These are phyloP conservation scores for Takifugu rubripes DNA, from an alignment of 2,797 vertebrate species.

Conservation along the genomic window DNA sequence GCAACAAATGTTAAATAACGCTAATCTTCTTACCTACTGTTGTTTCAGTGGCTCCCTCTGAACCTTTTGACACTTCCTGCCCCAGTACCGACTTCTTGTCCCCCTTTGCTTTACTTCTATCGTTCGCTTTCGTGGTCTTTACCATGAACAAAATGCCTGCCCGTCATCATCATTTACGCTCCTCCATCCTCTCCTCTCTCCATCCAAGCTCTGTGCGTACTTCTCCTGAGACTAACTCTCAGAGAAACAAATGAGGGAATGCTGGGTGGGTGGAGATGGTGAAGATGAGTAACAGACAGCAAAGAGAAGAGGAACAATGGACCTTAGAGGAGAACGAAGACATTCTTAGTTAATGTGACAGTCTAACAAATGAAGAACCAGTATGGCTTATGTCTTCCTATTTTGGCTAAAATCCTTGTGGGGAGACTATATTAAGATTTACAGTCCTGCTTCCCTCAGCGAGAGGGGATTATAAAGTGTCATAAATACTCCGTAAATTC, in stretches of 20 bases:
- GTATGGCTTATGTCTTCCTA: not conserved
- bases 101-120: constrained; percentile 3
- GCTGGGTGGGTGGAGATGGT: constrained; percentile 10
- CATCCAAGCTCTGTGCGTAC: constrained; percentile 31
- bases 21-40: constrained; percentile 48
- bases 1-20: too few relatives aligned
- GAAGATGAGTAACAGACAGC: constrained; percentile 14
- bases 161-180: constrained; percentile 58
- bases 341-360: not conserved
- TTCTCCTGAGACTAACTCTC: constrained; percentile 39
- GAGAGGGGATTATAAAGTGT: too few relatives aligned
- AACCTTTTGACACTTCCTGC: constrained; percentile 1
- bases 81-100: not conserved
- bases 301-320: constrained; percentile 4
- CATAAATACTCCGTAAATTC: not conserved
- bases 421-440: too few relatives aligned
- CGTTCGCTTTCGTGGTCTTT: constrained; percentile 18
- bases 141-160: constrained; percentile 32
- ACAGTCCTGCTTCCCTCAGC: too few relatives aligned
- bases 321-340: constrained; percentile 2
- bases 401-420: constrained; percentile 7
- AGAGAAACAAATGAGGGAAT: constrained; percentile 59
- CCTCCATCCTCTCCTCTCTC: constrained; percentile 50
- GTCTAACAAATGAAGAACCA: not conserved
- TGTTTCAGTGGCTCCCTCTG: constrained; percentile 18